Conservation (phyloP, 2,113 vertebrate genomes). For the Macrotis lagotis region DNA sequence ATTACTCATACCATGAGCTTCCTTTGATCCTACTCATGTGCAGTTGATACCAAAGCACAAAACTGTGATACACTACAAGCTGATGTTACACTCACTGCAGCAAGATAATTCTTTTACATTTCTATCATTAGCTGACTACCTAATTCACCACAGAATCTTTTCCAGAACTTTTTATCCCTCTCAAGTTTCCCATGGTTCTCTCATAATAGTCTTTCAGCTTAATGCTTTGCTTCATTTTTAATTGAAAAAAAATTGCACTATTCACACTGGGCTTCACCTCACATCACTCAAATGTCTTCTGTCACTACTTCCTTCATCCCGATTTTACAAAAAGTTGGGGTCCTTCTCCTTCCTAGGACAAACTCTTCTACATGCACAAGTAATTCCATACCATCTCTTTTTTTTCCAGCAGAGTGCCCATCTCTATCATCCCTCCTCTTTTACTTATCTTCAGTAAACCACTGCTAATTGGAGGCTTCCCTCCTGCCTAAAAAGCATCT, state of each 20-base stretch:
- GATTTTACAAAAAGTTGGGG: neutral
- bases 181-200: neutral
- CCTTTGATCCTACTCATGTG: neutral
- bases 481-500: neutral
- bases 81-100: neutral
- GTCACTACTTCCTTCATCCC: neutral
- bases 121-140: neutral
- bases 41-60: neutral
- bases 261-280: neutral
- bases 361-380: neutral
- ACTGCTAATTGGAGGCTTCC: neutral
- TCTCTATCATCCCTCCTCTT: neutral
- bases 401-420: neutral
- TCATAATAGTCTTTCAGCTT: neutral
- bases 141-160: neutral
- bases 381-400: neutral
- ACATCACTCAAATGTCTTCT: neutral
- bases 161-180: neutral
- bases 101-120: neutral
- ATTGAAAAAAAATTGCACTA: neutral
- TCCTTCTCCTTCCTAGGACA: neutral
- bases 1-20: neutral
- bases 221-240: neutral
- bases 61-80: neutral
- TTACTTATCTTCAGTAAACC: neutral